Evolutionary conservation across 1,140 invertebrate genomes (phyloP), one percentile per base, ranked within the genome.

Genomic region (Drosophila ironensis): DNA sequence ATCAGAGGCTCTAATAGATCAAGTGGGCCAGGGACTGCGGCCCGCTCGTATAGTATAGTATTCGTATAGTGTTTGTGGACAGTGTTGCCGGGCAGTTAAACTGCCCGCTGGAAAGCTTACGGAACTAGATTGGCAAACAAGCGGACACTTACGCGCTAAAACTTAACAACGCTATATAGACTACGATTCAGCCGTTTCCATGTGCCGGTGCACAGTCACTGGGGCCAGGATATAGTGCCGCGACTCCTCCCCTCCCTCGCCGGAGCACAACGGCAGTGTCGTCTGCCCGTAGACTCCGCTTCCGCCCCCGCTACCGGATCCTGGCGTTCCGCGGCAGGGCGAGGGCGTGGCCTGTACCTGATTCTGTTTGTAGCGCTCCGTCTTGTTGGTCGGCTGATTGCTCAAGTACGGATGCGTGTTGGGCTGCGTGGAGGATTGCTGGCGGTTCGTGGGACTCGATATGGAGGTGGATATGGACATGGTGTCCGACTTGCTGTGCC

Each of bases 161-260:
- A 76, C 35, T 70, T 73, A 82, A 81, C 56, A 56, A 52, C 9
- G 24, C 52, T 74, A 72, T 63, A 16, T 77, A 60, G 60, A 86
- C 82, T 89, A 89, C 71, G 87, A 77, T 30, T 89, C 87, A 67
- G 87, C 92, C 14, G 93, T 93, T 89, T 95, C 94, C 94, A 95
- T 95, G 76, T 95, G 93, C 69, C 94, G 92, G 89, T 98, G 97
- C 37, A 98, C 96, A 25, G 96, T 97, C 14, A 97, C 97, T 30
- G 96, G 95, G 9, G 95, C 96, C 72, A 97, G 91, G 33, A 98
- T 92, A 89, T 94, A 90, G 82, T 56, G 86, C 38, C 66, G 54
- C 1, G 72, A 20, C 35, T 72, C 53, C 12, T 59, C 56, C 17
- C 42, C 53, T 11, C 44, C 61, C 44, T 76, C 71, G n/a, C n/a